phyloP scores from a whole-genome alignment of 2,113 vertebrate genomes.

The Cololabis saira region DNA sequence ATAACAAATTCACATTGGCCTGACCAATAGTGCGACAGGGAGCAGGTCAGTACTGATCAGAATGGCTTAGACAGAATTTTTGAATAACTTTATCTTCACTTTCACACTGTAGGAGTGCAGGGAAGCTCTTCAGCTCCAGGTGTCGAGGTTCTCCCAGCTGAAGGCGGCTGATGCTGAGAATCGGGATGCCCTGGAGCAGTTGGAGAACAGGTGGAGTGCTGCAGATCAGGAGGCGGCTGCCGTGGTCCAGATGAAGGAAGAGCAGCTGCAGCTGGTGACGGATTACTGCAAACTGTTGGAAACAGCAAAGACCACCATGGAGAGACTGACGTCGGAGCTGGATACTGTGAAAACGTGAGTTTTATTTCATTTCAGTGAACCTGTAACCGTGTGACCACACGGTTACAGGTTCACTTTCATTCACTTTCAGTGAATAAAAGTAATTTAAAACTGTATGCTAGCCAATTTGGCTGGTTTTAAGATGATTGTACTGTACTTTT shows the following conservation, averaged over 20 bases:
- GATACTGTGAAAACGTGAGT: slow-evolving; percentile 88
- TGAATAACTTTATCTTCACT: background rate
- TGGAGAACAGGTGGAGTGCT: slow-evolving; percentile 75
- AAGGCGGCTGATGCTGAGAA: slow-evolving; percentile 21
- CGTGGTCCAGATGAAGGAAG: slow-evolving; percentile 82
- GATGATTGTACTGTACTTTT: no score
- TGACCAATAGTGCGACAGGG: no score
- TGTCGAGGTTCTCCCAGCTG: slow-evolving; percentile 36
- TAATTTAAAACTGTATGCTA: no score
- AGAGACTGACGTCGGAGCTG: slow-evolving; percentile 79
- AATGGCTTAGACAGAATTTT: no score
- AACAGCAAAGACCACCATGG: slow-evolving; percentile 70
- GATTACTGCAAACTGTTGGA: slow-evolving; percentile 79
- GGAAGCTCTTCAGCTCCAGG: slow-evolving; percentile 53
- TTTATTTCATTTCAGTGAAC: no score
- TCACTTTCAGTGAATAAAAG: no score
- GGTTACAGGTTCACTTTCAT: no score
- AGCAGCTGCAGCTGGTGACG: slow-evolving; percentile 79
- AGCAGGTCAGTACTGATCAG: no score
- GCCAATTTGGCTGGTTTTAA: no score
- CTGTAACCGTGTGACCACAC: no score
- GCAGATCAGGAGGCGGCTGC: slow-evolving; percentile 82
- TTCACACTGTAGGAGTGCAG: slow-evolving; percentile 61
- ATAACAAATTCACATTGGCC: no score
- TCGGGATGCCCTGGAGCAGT: slow-evolving; percentile 38